Evolutionary conservation across 2,797 vertebrate genomes (phyloP).

Genomic region (Coilia nasus): DNA sequence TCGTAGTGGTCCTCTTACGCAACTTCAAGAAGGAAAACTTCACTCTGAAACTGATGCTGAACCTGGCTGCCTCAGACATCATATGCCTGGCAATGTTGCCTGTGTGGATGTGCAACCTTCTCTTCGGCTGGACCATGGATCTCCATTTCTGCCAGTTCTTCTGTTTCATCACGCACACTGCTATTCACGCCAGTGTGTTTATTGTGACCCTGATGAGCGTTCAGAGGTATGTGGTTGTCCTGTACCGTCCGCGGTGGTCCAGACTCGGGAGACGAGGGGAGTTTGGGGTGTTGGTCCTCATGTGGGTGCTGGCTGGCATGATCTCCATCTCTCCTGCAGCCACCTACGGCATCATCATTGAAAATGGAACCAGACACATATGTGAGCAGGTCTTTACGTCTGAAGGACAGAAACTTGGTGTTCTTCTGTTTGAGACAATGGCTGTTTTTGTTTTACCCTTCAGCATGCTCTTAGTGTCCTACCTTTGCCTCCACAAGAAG

Average conservation of each 20-base stretch:
- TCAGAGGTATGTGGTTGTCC: background rate
- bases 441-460: background rate
- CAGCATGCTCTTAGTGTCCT: background rate
- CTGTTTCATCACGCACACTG: background rate
- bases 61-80: background rate
- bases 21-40: background rate
- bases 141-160: background rate
- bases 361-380: background rate
- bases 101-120: background rate
- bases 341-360: background rate
- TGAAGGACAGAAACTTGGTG: background rate
- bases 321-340: background rate
- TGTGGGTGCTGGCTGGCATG: background rate
- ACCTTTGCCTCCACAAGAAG: background rate
- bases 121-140: background rate
- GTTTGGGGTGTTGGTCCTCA: background rate
- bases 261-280: background rate
- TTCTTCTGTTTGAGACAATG: background rate
- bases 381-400: background rate
- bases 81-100: background rate
- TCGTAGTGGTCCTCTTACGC: background rate
- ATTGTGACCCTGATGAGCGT: background rate
- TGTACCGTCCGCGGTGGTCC: constrained; percentile 2
- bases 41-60: background rate
- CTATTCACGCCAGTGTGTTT: background rate